phyloP scores from a whole-genome alignment of 2,113 vertebrate species.

The Camelus dromedarius region DNA sequence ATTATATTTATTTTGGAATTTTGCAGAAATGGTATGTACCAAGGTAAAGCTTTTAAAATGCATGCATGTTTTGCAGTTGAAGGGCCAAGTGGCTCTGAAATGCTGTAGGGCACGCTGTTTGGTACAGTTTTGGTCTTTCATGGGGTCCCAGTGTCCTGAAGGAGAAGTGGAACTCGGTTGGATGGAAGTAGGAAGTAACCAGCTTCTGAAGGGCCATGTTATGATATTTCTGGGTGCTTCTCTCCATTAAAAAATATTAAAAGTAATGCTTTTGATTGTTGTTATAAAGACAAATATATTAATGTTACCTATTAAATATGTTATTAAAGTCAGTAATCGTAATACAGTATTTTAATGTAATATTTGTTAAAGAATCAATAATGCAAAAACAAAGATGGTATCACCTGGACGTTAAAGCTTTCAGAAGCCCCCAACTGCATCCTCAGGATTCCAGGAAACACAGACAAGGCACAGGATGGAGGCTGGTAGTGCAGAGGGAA shows the following conservation, averaged over 20 bases:
- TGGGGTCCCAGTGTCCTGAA: not conserved
- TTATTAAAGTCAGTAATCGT: not conserved
- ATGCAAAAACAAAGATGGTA: not conserved
- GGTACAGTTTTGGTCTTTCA: not conserved
- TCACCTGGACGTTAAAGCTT: not conserved
- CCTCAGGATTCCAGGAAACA: not conserved
- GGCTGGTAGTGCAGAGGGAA: not conserved
- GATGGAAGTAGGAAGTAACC: not conserved
- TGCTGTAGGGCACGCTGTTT: not conserved
- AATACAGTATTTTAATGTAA: not conserved
- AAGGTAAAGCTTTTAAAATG: conserved; percentile 59
- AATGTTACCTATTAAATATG: conserved; percentile 16
- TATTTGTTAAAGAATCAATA: not conserved
- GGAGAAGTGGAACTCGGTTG: not conserved
- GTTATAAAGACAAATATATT: not conserved
- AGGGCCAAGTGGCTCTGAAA: not conserved
- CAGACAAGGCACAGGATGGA: not conserved
- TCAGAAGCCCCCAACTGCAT: not conserved
- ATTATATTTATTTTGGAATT: conserved; percentile 10
- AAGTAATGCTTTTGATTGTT: not conserved
- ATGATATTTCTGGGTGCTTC: not conserved
- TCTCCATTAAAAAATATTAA: not conserved
- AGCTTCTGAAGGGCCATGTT: not conserved
- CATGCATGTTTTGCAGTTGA: not conserved
- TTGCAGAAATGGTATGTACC: not conserved